Base-by-base conservation (phyloP, 2,888 invertebrate species). In the Lepeophtheirus nordmannii region DNA sequence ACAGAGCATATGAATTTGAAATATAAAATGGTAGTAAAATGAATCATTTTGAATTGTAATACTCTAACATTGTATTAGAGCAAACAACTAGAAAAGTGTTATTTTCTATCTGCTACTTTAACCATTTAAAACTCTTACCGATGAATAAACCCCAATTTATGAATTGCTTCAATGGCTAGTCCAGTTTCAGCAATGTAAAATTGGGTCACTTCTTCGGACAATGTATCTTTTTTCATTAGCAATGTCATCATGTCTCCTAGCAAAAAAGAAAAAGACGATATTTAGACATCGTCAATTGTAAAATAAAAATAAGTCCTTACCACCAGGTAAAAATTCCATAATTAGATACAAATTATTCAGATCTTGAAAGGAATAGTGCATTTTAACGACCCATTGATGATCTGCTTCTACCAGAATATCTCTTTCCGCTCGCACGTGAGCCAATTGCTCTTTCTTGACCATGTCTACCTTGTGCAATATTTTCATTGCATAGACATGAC, bases 401-500 rank as follows among this genome's bases (percentile, higher is more conserved):
- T 99, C 98, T 0, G 98, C 98, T 77, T 98, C 97, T 22, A 97
- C 97, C 65, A 99, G 81, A 69, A 99, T 89, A 78, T 98, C 98
- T 69, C 98, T 82, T 77, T 99, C 98, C 1, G 98, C 98, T 70
- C 98, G 81, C n/a, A 97, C 96, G 76, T 97, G 96, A 10, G 96
- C 96, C 70, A 87, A 79, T 81, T 98, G 97, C 78, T 99, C 98
- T 75, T 98, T 98, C 76, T 98, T 96, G 67, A 98, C 80, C 98
- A 98, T 98, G 76, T 98, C 97, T 7, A 91, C 89, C 76, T 99
- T 99, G 70, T 96, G 83, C 67, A 99, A 83, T 74, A 99, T 98
- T 79, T 99, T 98, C 98, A 98, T 98, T 46, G 98, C 98, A 77
- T 97, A 98, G 64, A 99, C 92, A 78, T 98, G 97, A 8, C 98